Percentiles rank a stretch among this genome's conserved stretches.
Conservation (phyloP, 2,113 vertebrate species). For the Gyps fulvus region DNA sequence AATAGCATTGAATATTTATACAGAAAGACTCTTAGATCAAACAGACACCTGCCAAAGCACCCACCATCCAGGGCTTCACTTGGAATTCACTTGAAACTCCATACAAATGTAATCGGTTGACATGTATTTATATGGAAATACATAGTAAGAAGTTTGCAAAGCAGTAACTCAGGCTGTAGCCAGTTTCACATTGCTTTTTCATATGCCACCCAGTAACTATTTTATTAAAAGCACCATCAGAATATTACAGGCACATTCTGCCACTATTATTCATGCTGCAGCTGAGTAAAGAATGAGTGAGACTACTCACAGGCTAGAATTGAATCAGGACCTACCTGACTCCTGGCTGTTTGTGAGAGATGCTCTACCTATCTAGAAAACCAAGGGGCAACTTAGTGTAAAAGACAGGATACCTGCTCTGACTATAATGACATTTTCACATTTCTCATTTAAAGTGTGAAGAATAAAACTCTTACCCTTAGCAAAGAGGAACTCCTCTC, state of each 20-base stretch:
- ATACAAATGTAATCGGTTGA: constrained; percentile 29
- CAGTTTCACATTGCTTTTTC: background rate
- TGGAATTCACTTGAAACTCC: constrained; percentile 6
- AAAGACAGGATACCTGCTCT: background rate
- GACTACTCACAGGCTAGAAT: background rate
- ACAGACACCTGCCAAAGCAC: constrained; percentile 7
- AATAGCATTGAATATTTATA: constrained; percentile 23
- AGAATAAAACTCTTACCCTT: background rate
- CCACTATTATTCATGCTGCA: background rate
- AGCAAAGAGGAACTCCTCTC: background rate
- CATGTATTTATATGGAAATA: constrained; percentile 25
- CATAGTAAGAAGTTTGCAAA: background rate
- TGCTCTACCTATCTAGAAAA: background rate
- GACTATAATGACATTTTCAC: background rate
- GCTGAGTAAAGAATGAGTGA: background rate
- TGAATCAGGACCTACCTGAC: background rate
- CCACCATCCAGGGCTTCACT: background rate
- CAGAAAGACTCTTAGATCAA: constrained; percentile 5
- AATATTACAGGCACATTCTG: background rate
- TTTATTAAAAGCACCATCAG: background rate
- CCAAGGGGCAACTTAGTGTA: background rate
- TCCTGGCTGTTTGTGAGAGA: background rate
- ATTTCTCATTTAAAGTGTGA: background rate
- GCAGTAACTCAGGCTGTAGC: background rate
- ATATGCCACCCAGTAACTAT: background rate